Conservation (phyloP, 2,797 vertebrate species). For the Microctenopoma stevenorrisi region DNA sequence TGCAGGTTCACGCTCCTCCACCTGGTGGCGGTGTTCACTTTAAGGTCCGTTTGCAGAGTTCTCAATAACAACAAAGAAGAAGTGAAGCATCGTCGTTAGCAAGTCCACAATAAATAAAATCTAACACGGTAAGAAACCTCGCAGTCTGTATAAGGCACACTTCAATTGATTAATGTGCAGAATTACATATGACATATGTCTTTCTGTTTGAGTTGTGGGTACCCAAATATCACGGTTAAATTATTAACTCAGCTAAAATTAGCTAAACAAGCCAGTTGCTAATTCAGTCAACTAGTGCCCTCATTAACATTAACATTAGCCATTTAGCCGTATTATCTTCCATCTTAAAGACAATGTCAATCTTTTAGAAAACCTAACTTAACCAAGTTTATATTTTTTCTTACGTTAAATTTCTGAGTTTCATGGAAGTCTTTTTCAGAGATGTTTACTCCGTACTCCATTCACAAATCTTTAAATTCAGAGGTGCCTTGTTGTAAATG, state of each 20-base stretch:
- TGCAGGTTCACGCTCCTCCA: constrained; percentile 1
- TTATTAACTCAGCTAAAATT: neutral
- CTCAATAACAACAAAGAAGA: neutral
- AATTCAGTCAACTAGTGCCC: neutral
- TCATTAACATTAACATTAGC: too few species aligned
- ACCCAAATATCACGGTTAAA: neutral
- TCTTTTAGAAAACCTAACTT: rapidly evolving
- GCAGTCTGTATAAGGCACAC: rapidly evolving
- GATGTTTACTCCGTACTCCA: neutral
- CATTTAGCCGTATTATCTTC: rapidly evolving
- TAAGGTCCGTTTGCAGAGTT: rapidly evolving
- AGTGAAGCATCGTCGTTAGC: constrained; percentile 15
- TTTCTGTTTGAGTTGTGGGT: too few species aligned
- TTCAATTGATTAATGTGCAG: rapidly evolving
- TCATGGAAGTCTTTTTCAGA: neutral
- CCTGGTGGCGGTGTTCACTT: neutral
- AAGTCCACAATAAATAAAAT: constrained; percentile 7
- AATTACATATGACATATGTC: too few species aligned
- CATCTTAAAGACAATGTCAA: rapidly evolving
- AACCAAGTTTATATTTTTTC: rapidly evolving
- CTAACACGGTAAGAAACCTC: constrained; percentile 8
- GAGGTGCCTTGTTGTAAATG: rapidly evolving
- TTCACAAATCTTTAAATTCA: neutral
- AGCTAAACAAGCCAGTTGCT: constrained; percentile 12
- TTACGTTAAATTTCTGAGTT: too few species aligned